phyloP scores from a whole-genome alignment of 1,140 invertebrate species.

The Lucilia cuprina region DNA sequence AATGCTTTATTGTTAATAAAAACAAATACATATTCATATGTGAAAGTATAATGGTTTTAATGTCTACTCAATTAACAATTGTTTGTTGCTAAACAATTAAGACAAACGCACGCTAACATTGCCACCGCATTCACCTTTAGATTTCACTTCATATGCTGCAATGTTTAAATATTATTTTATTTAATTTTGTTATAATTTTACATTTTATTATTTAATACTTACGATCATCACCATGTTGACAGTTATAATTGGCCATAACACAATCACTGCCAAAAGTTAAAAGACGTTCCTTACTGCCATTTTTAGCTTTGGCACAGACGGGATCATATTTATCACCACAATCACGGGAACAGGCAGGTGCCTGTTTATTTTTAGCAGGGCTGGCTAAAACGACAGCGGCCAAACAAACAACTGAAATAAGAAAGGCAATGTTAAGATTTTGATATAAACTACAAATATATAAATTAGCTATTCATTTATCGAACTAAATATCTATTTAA shows the following conservation, averaged over 20 bases:
- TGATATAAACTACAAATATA: too few relatives aligned
- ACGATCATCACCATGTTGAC: constrained; percentile 57
- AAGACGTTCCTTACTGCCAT: constrained; percentile 54
- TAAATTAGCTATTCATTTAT: too few relatives aligned
- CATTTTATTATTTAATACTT: constrained; percentile 35
- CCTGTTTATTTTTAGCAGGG: constrained; percentile 49
- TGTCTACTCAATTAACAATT: neutral
- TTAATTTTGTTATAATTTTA: neutral
- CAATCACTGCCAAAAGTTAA: constrained; percentile 56
- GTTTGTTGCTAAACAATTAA: constrained; percentile 37
- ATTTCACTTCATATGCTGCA: constrained; percentile 52
- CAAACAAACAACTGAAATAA: constrained; percentile 46
- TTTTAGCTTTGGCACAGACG: constrained; percentile 53
- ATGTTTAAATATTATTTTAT: neutral
- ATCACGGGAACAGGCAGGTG: constrained; percentile 41
- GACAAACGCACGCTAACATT: constrained; percentile 58
- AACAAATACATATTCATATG: constrained; percentile 20
- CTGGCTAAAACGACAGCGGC: constrained; percentile 45
- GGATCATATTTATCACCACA: constrained; percentile 52
- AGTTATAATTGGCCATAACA: constrained; percentile 58
- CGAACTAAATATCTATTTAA: too few relatives aligned
- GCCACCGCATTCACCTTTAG: constrained; percentile 55
- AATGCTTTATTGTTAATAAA: constrained; percentile 33
- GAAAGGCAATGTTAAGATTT: neutral
- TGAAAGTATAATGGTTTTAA: neutral